These are phyloP conservation scores for Platysteira castanea DNA, from an alignment of 2,113 vertebrate species.

Conservation along the genomic window DNA sequence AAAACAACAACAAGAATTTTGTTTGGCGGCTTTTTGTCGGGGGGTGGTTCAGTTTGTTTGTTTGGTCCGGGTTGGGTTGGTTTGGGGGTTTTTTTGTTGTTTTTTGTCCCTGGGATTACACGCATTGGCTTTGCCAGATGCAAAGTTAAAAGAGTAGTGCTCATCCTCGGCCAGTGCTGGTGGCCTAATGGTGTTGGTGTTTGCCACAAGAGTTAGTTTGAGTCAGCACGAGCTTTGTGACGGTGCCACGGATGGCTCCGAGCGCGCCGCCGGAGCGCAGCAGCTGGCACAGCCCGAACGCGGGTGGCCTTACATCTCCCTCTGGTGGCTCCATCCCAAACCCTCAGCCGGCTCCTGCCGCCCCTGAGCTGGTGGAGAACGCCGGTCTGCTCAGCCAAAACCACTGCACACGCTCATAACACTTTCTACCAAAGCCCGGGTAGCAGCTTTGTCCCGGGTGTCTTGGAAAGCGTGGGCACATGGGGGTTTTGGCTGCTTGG, in stretches of 20 bases:
- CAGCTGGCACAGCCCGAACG: not conserved
- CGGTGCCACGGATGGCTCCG: fast-evolving
- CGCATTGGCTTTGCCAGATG: not conserved
- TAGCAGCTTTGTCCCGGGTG: fast-evolving
- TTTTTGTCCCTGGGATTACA: not conserved
- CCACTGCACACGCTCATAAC: too few species aligned
- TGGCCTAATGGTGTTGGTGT: not conserved
- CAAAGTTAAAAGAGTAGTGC: not conserved
- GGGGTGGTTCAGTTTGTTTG: not conserved
- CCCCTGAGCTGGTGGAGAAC: not conserved
- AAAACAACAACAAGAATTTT: not conserved
- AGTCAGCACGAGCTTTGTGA: not conserved
- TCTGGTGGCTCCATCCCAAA: not conserved
- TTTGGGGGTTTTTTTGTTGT: fast-evolving
- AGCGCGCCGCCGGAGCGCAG: fast-evolving
- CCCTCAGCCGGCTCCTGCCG: fast-evolving
- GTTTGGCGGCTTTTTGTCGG: not conserved
- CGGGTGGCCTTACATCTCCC: not conserved
- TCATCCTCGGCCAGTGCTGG: not conserved
- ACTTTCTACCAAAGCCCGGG: too few species aligned
- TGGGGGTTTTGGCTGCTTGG: not conserved
- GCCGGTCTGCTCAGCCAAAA: not conserved
- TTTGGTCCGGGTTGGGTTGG: not conserved
- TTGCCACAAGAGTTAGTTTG: not conserved
- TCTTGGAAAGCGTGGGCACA: not conserved